Evolutionary conservation across 2,797 vertebrate species (phyloP), one percentile per base, ranked within the genome.

Genomic region (Tympanoctomys barrerae): DNA sequence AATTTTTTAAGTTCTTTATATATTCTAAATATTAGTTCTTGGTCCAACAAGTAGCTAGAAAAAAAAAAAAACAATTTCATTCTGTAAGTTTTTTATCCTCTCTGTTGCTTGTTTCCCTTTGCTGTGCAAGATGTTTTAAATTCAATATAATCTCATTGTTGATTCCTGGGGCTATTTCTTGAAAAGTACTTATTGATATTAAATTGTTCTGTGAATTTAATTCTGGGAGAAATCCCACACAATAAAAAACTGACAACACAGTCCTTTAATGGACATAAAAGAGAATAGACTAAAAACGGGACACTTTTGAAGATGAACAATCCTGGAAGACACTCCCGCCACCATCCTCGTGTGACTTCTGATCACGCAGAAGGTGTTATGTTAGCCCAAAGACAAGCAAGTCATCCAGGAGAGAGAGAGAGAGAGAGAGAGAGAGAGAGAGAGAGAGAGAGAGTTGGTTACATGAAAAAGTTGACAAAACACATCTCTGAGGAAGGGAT

Each of bases 191-290:
- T n/a, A 33, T 46, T 77, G 21, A 22, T 31, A 85, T 46, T 75
- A 75, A 94, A 94, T 68, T 81, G 88, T 28, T 68, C 75, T 84
- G 89, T 68, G 80, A 94, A 94, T 90, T 93, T 49, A 95, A 77
- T 91, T 90, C 42, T 59, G 79, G 24, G 39, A 96, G 68, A 95
- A 96, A 93, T 73, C 21, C 13, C 59, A 77, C 28, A 14, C 80
- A 19, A 1, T 5, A 89, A 52, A 90, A 90, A 90, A 33, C 87
- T 90, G 33, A 94, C 7, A 87, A 52, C 21, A 83, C 66, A 24
- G 73, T n/a, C 31, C 39, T 70, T 62, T 73, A 86, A 89, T 75
- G 57, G 70, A 95, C 62, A 84, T 57, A 26, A 61, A 42, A 91
- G 68, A 80, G 13, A 92, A 88, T 1, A 95, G 54, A 70, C 12